These are phyloP conservation scores for Aleadryas rufinucha DNA, from an alignment of 2,113 vertebrate genomes.

Conservation along the genomic window DNA sequence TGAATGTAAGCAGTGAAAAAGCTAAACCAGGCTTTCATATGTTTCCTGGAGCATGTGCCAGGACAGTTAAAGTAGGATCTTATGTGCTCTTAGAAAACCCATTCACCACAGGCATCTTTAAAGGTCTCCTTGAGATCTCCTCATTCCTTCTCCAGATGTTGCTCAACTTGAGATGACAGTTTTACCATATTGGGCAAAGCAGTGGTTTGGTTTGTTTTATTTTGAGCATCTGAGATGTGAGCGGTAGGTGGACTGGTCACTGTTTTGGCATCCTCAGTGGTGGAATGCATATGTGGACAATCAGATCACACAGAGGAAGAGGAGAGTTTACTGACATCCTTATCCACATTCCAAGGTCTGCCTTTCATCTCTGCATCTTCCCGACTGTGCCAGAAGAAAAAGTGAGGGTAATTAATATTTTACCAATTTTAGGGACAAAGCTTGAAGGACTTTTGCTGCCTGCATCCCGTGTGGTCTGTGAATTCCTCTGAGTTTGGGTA, in stretches of 20 bases:
- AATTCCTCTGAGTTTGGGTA: background rate
- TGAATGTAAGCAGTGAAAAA: background rate
- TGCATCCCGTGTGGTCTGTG: background rate
- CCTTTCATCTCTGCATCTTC: constrained; percentile 23
- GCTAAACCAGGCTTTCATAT: background rate
- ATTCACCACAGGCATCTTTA: background rate
- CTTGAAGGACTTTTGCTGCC: background rate
- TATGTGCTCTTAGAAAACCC: background rate
- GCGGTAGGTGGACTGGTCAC: constrained; percentile 18
- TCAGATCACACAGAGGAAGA: constrained; percentile 17
- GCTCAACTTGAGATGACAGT: background rate
- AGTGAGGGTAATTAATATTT: background rate
- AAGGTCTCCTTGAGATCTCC: background rate
- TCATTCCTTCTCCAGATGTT: background rate
- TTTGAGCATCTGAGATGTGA: background rate
- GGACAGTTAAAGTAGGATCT: background rate
- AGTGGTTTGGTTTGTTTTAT: background rate
- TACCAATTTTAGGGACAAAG: background rate
- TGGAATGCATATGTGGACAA: background rate
- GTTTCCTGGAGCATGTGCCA: background rate
- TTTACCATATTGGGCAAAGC: constrained; percentile 51
- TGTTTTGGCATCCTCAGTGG: constrained; percentile 16
- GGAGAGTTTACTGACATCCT: constrained; percentile 17
- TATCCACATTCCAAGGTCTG: constrained; percentile 20
- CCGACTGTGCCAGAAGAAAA: background rate